Evolutionary conservation across 1,140 invertebrate genomes (phyloP).

Genomic region (Dreissena rostriformis): DNA sequence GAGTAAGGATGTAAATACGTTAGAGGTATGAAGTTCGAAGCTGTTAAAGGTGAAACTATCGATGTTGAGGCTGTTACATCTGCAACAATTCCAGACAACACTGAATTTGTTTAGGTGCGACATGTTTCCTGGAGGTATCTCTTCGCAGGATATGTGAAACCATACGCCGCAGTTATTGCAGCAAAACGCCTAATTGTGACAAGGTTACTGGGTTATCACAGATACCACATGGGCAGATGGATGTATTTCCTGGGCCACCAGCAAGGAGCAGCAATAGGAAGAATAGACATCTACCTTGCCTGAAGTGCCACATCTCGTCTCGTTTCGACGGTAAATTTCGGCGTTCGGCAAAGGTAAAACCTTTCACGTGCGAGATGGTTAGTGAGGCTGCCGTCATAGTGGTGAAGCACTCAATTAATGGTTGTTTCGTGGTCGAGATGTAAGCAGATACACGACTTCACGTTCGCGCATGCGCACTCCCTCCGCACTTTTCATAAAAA

Average conservation of each 20-base stretch:
- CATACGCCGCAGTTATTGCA: conserved; percentile 9
- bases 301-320: neutral
- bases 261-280: neutral
- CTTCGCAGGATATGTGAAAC: conserved; percentile 15
- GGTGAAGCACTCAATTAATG: neutral
- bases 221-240: conserved; percentile 14
- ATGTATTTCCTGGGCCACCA: conserved; percentile 4
- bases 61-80: neutral
- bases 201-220: conserved; percentile 1
- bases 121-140: conserved; percentile 10
- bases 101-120: conserved; percentile 1
- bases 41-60: too few species aligned
- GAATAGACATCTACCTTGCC: conserved; percentile 2
- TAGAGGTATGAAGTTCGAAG: neutral
- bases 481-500: too few species aligned
- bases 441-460: neutral
- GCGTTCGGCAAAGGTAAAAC: conserved; percentile 6
- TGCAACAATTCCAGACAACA: conserved; percentile 15
- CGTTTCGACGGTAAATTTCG: neutral
- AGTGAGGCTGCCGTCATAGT: neutral
- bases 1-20: too few species aligned
- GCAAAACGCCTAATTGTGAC: conserved; percentile 7
- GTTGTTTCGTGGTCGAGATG: neutral
- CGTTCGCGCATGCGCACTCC: conserved; percentile 84
- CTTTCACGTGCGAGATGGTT: neutral